Conservation (phyloP, 1,140 invertebrate species). For the Dendrolimus kikuchii region DNA sequence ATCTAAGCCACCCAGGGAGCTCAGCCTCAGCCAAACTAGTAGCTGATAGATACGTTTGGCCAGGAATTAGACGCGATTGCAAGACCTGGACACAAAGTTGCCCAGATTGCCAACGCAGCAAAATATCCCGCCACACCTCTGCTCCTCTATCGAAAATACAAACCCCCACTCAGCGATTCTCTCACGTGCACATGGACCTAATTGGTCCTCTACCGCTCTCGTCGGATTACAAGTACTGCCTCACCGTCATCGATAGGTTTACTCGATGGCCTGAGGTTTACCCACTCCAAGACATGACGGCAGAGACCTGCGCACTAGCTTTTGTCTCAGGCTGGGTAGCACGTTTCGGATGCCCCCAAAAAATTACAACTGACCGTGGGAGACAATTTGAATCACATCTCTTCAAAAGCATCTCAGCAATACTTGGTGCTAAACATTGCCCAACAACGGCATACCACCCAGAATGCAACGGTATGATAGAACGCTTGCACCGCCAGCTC, state of each 20-base stretch:
- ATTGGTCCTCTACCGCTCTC: conserved; percentile 31
- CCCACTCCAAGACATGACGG: conserved; percentile 14
- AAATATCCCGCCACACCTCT: neutral
- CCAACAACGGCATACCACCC: conserved; percentile 4
- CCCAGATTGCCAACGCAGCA: neutral
- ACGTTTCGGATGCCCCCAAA: conserved; percentile 5
- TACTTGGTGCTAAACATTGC: neutral
- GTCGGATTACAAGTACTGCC: conserved; percentile 19
- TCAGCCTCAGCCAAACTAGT: too few relatives aligned
- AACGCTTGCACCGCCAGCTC: too few relatives aligned
- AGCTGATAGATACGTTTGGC: too few relatives aligned
- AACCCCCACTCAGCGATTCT: neutral
- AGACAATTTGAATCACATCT: conserved; percentile 13
- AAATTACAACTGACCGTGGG: conserved; percentile 9
- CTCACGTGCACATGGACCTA: conserved; percentile 35
- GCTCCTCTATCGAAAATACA: neutral
- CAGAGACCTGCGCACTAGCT: conserved; percentile 7
- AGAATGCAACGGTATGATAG: too few relatives aligned
- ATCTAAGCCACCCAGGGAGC: neutral
- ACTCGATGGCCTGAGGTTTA: conserved; percentile 18
- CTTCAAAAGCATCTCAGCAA: neutral
- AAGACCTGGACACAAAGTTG: neutral
- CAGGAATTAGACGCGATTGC: too few relatives aligned
- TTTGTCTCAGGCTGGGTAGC: conserved; percentile 6
- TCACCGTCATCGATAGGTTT: conserved; percentile 45